A percentile compares a stretch with the other conserved stretches of the same genome.
These are phyloP conservation scores for Atrina japonica DNA, from an alignment of 2,888 invertebrate genomes.

Conservation along the genomic window DNA sequence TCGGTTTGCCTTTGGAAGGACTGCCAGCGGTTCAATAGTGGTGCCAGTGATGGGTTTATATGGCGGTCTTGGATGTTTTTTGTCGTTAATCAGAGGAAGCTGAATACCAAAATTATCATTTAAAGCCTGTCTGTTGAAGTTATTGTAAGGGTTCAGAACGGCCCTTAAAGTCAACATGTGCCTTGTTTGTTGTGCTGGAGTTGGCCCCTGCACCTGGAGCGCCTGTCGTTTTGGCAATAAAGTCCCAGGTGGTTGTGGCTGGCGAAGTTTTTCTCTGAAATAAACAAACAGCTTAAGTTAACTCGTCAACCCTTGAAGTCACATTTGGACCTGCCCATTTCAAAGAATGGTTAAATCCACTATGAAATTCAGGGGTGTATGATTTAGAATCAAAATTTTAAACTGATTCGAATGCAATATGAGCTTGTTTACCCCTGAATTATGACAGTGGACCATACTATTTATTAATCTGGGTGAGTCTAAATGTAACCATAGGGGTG, in stretches of 20 bases:
- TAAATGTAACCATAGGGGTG: no score
- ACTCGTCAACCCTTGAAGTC: no score
- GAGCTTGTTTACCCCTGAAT: no score
- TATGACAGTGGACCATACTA: no score
- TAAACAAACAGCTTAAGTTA: conserved; percentile 1
- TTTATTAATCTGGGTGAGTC: no score
- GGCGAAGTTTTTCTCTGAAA: conserved; percentile 53
- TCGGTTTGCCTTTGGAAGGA: conserved; percentile 78
- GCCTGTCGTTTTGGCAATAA: conserved; percentile 58
- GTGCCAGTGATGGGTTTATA: conserved; percentile 70
- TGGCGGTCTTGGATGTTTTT: conserved; percentile 57
- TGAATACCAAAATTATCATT: conserved; percentile 79
- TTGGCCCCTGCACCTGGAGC: conserved; percentile 70
- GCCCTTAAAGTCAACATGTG: conserved; percentile 62
- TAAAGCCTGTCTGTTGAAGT: conserved; percentile 74
- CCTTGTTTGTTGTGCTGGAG: conserved; percentile 73
- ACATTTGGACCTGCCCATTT: no score
- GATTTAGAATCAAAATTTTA: no score
- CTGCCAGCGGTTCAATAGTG: conserved; percentile 77
- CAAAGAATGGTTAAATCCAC: no score
- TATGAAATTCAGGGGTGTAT: no score
- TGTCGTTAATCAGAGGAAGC: conserved; percentile 75
- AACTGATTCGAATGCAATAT: no score
- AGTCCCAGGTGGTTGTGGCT: conserved; percentile 62
- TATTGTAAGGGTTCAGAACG: conserved; percentile 77